Percentiles rank a stretch among this genome's conserved stretches.
Conservation (phyloP, 1,140 invertebrate species). For the Calycopis cecrops region DNA sequence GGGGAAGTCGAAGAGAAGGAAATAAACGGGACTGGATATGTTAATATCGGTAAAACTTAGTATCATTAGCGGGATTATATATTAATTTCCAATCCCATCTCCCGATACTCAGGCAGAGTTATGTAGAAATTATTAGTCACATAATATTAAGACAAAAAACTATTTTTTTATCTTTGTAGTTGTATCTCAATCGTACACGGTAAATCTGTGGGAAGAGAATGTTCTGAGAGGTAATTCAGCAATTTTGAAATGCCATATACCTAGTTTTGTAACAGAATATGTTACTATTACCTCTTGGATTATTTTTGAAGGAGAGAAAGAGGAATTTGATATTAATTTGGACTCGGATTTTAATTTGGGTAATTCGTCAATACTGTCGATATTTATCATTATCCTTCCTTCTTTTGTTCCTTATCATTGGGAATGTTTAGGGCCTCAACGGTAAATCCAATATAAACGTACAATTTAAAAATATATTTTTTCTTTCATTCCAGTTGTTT, state of each 20-base stretch:
- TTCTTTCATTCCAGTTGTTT: constrained; percentile 81
- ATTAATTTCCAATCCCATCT: neutral
- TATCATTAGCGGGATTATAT: neutral
- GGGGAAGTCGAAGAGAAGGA: constrained; percentile 63
- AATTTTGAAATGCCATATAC: constrained; percentile 89
- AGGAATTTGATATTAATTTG: constrained; percentile 58
- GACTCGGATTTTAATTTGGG: constrained; percentile 56
- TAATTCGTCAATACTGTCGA: constrained; percentile 28
- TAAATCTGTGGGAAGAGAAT: constrained; percentile 90
- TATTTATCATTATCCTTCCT: neutral
- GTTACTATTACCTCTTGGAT: constrained; percentile 87
- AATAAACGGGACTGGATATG: constrained; percentile 61
- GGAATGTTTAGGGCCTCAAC: too few relatives aligned
- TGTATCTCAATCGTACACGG: constrained; percentile 89
- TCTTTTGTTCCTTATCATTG: neutral
- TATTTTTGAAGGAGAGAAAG: constrained; percentile 79
- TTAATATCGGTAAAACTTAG: constrained; percentile 45
- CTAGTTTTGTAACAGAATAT: constrained; percentile 91
- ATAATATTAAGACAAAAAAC: too few relatives aligned
- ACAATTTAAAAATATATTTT: neutral
- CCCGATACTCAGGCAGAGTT: neutral
- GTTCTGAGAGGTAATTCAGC: constrained; percentile 90
- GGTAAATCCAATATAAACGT: too few relatives aligned
- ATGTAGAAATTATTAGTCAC: neutral
- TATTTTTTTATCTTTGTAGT: constrained; percentile 76